Conservation (phyloP, 2,888 invertebrate species). For the Sialis lutaria region DNA sequence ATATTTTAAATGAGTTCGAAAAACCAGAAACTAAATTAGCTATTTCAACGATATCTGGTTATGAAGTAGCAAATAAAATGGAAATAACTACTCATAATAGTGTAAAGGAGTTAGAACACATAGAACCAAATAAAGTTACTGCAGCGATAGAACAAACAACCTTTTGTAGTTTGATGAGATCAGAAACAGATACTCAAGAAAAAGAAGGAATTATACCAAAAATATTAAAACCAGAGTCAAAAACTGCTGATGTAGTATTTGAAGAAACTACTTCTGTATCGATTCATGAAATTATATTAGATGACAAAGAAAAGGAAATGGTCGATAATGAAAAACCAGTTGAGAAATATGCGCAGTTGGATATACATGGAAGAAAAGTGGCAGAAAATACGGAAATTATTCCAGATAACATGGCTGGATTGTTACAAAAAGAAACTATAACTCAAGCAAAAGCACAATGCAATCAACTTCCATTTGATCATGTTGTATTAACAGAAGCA, state of each 20-base stretch:
- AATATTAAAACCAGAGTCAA: constrained; percentile 26
- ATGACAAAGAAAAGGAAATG: constrained; percentile 29
- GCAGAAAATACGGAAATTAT: constrained; percentile 27
- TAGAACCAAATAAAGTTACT: constrained; percentile 23
- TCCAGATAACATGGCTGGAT: constrained; percentile 17
- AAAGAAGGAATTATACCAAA: constrained; percentile 32
- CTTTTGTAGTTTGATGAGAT: constrained; percentile 32
- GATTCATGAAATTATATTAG: constrained; percentile 23
- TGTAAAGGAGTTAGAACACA: constrained; percentile 26
- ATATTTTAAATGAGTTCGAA: constrained; percentile 23
- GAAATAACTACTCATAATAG: constrained; percentile 37
- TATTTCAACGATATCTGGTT: constrained; percentile 24
- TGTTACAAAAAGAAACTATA: constrained; percentile 18
- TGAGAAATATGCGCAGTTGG: constrained; percentile 18
- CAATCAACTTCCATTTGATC: constrained; percentile 20
- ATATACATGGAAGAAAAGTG: constrained; percentile 26
- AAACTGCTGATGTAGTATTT: constrained; percentile 24
- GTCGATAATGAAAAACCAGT: constrained; percentile 19
- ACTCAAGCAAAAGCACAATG: constrained; percentile 19
- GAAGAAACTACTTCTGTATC: constrained; percentile 27
- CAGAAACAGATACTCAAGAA: constrained; percentile 36
- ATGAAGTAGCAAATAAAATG: constrained; percentile 32
- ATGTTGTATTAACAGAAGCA: constrained; percentile 19
- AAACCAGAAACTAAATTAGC: constrained; percentile 23
- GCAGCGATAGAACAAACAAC: constrained; percentile 35